Evolutionary conservation across 2,797 vertebrate genomes (phyloP).

Genomic region (Amniataba percoides): DNA sequence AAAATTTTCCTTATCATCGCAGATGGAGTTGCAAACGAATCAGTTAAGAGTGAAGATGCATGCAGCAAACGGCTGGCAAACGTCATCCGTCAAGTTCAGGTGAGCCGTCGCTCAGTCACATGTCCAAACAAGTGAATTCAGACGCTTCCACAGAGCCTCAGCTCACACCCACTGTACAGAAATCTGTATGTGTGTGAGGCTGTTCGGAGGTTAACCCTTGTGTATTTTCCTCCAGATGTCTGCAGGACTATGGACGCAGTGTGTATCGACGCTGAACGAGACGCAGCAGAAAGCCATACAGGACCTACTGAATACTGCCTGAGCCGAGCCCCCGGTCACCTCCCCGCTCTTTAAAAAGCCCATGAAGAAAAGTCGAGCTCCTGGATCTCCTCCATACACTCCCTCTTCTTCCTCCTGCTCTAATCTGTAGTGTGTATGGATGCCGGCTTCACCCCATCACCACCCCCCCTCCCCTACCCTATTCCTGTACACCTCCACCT

Average conservation of each 20-base stretch:
- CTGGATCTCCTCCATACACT: slow-evolving; percentile 67
- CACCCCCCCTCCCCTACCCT: not conserved
- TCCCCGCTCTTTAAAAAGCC: slow-evolving; percentile 60
- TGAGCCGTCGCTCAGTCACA: slow-evolving; percentile 53
- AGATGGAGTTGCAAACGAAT: slow-evolving; percentile 95
- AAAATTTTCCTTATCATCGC: slow-evolving; percentile 98
- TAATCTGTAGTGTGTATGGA: slow-evolving; percentile 69
- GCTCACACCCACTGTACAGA: no score
- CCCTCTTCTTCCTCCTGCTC: slow-evolving; percentile 67
- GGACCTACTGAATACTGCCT: slow-evolving; percentile 95
- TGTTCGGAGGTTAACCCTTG: not conserved
- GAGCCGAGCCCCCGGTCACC: slow-evolving; percentile 73
- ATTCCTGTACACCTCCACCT: slow-evolving; percentile 11
- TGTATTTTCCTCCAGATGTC: slow-evolving; percentile 86
- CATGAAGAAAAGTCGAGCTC: slow-evolving; percentile 73
- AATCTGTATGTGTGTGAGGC: no score
- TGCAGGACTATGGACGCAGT: slow-evolving; percentile 95
- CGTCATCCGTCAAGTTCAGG: slow-evolving; percentile 98
- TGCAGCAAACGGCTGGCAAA: slow-evolving; percentile 96
- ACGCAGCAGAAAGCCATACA: slow-evolving; percentile 97
- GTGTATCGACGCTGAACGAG: slow-evolving; percentile 93
- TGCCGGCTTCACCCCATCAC: slow-evolving; percentile 51
- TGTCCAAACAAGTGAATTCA: no score
- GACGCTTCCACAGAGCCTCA: no score
- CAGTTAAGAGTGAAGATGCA: slow-evolving; percentile 93